Evolutionary conservation across 2,888 invertebrate species (phyloP).

Genomic region (Drosophila mimica): DNA sequence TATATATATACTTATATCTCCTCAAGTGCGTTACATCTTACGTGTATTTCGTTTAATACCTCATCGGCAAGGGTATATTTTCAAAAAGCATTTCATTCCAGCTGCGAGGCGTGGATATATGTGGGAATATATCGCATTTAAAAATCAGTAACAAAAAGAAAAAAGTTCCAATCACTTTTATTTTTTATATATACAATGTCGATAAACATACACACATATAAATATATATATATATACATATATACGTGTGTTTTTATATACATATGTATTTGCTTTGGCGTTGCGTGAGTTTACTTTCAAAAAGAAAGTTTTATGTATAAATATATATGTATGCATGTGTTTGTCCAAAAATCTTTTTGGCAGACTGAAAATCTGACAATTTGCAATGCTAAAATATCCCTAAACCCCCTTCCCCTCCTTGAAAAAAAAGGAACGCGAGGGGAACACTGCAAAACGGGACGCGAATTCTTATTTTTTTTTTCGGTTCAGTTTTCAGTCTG

Average conservation of each 20-base stretch:
- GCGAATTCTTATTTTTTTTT: conserved; percentile 21
- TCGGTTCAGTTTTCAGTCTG: conserved; percentile 39
- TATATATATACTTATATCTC: background rate
- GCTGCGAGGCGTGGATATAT: conserved; percentile 9
- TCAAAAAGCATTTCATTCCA: conserved; percentile 49
- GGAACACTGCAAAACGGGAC: conserved; percentile 33
- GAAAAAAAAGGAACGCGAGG: background rate
- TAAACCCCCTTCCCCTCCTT: conserved; percentile 36
- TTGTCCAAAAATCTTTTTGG: conserved; percentile 26
- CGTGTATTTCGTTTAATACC: background rate
- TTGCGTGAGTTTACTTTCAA: conserved; percentile 6
- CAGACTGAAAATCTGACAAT: conserved; percentile 64
- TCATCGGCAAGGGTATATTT: conserved; percentile 5
- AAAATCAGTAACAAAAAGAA: conserved; percentile 45
- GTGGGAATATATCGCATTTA: conserved; percentile 51
- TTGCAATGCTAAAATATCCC: conserved; percentile 72
- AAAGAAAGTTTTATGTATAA: conserved; percentile 5
- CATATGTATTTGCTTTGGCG: conserved; percentile 12
- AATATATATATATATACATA: background rate
- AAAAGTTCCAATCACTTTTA: conserved; percentile 80
- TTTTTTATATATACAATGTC: conserved; percentile 46
- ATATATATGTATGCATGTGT: background rate
- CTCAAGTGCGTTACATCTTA: background rate
- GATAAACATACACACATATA: background rate
- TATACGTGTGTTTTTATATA: conserved; percentile 12